Base-by-base conservation (phyloP, 2,797 vertebrate species). In the Pangasius macronema region DNA sequence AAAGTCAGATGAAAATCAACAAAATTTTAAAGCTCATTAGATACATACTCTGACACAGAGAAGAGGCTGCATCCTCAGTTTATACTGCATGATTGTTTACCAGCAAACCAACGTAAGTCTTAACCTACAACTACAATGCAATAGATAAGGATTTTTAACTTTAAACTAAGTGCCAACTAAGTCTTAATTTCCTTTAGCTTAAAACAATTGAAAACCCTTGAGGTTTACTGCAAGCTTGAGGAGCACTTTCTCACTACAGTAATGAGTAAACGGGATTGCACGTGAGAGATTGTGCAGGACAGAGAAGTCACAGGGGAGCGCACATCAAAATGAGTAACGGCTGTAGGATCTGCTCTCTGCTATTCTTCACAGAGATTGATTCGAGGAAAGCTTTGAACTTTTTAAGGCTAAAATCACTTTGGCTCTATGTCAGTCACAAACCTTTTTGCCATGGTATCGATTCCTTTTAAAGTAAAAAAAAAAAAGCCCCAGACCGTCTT, bases 291-390 rank as follows among this genome's bases (percentile, higher is more conserved):
- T 81, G 30, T 55, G 76, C 63, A 57, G n/a, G 46, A 87, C 82
- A 81, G 57, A 81, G 79, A 61, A 33, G n/a, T 67, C 51, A 33
- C 24, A 46, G n/a, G 57, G 55, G n/a, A n/a, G 82, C 18, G n/a
- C 4, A 82, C 46, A 59, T 83, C 61, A 84, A 80, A 84, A 84
- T 24, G 51, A 88, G 46, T 55, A n/a, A 49, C 0, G 18, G n/a
- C 39, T 63, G 36, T 65, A 55, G 36, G 75, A 88, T 83, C 59
- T 67, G 39, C 55, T 83, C 55, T 36, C 46, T 49, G 20, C n/a
- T 49, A n/a, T 49, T 61, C 55, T 46, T 72, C 55, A 81, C 65
- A 53, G 65, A 30, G 5, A 33, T 24, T 49, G 51, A 57, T 83
- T 63, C 27, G 5, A 42, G 30, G 36, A 49, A 87, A 73, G 24